phyloP scores from a whole-genome alignment of 2,888 invertebrate genomes.

The Parnassius smintheus region DNA sequence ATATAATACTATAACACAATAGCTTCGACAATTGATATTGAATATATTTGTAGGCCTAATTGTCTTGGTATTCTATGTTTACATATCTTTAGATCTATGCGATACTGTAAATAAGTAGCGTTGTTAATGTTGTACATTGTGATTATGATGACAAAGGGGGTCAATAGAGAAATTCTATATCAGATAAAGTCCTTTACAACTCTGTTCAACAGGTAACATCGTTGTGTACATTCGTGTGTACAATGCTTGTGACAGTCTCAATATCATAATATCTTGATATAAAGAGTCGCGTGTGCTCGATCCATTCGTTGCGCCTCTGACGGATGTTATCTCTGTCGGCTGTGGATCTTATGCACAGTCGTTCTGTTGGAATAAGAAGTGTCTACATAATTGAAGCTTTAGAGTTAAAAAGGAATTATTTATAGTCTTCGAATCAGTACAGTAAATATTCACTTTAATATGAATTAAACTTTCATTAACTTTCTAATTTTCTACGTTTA shows the following conservation, averaged over 20 bases:
- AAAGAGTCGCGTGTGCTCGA: slow-evolving; percentile 50
- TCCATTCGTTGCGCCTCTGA: slow-evolving; percentile 52
- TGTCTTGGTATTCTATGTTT: slow-evolving; percentile 13
- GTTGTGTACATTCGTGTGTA: slow-evolving; percentile 38
- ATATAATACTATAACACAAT: no score
- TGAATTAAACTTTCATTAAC: no score
- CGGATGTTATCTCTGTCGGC: slow-evolving; percentile 39
- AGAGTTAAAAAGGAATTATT: no score
- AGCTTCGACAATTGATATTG: slow-evolving; percentile 7
- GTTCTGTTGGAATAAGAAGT: no score
- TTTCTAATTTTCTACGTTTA: no score
- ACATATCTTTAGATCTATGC: slow-evolving; percentile 22
- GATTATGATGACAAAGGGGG: slow-evolving; percentile 34
- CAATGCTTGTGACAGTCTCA: slow-evolving; percentile 36
- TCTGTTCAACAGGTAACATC: slow-evolving; percentile 32
- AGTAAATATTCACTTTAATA: no score
- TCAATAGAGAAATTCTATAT: slow-evolving; percentile 37
- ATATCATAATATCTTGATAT: slow-evolving; percentile 41
- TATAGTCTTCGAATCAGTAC: no score
- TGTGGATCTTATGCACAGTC: slow-evolving; percentile 25
- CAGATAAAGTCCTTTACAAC: slow-evolving; percentile 30
- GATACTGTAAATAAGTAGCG: slow-evolving; percentile 20
- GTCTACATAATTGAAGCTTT: no score
- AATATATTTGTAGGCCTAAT: slow-evolving; percentile 15
- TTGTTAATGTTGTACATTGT: slow-evolving; percentile 35